phyloP scores from a whole-genome alignment of 2,888 invertebrate species.

The Gastracanthus pulcherrimus region DNA sequence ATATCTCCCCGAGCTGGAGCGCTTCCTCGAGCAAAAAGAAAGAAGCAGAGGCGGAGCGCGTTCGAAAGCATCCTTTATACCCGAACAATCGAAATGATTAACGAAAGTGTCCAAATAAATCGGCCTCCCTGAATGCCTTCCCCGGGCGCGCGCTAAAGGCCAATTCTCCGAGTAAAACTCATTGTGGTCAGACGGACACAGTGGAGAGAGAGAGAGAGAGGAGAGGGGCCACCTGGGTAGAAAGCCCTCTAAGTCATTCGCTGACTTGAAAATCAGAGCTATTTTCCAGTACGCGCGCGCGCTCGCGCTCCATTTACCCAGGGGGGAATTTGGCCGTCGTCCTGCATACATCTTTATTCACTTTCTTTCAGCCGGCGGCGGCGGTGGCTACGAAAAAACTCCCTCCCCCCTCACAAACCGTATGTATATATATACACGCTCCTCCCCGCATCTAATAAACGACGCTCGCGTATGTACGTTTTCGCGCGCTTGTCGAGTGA shows the following conservation, averaged over 20 bases:
- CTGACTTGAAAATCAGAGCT: constrained; percentile 46
- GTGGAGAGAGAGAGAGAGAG: not conserved
- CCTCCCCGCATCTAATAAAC: not conserved
- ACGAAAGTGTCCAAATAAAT: constrained; percentile 40
- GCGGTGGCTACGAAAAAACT: no score
- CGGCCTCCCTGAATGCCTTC: not conserved
- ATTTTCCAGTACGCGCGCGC: constrained; percentile 23
- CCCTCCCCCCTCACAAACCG: no score
- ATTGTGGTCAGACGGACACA: constrained; percentile 26
- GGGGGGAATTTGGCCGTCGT: constrained; percentile 45
- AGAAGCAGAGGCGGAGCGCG: no score
- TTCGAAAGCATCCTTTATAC: not conserved
- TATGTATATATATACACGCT: no score
- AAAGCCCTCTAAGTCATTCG: constrained; percentile 48
- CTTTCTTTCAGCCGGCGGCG: constrained; percentile 43
- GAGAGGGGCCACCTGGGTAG: constrained; percentile 11
- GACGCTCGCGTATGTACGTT: no score
- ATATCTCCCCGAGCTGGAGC: not conserved
- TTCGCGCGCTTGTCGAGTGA: no score
- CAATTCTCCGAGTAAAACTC: constrained; percentile 6
- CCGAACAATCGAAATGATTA: constrained; percentile 40
- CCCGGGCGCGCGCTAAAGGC: not conserved
- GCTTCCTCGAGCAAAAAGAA: not conserved
- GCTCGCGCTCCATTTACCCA: constrained; percentile 52
- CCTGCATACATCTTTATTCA: constrained; percentile 57